Evolutionary conservation across 2,797 vertebrate species (phyloP), one percentile per base, ranked within the genome.

Genomic region (Pelodytes ibericus): DNA sequence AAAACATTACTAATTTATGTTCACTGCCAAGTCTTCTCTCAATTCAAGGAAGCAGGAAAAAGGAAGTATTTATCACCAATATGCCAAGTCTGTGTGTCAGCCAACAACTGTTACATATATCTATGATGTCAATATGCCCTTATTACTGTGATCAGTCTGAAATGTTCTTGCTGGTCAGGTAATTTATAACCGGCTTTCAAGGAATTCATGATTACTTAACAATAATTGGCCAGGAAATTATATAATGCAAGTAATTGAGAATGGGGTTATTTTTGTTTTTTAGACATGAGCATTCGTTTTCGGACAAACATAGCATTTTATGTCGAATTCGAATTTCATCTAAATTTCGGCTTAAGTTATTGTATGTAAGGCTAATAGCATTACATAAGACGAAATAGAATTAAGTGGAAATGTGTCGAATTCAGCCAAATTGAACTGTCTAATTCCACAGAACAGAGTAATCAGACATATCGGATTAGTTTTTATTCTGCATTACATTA

Each of bases 1-100:
- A 77, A 77, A 71, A 71, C 71, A 78, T 78, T 72, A 69, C 69
- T 36, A 39, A 72, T 60, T 33, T 66, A 57, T 78, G 72, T 60
- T 65, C 39, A 27, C 60, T 72, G 61, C 29, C 62, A 72, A 78
- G 30, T 66, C 49, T 53, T 63, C 27, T 24, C 18, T 27, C 36
- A 51, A 66, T 65, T 78, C 3, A 72, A 20, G 57, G 30, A 60
- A 62, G 67, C 69, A 72, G 59, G 51, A 58, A 51, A 66, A 72
- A 27, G 59, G 51, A 71, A 71, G 20, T 30, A 57, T 26, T 36
- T 27, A 71, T 71, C 47, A 62, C 33, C 64, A 77, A 65, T 71
- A 71, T 58, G 11, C 24, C 27, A n/a, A 71, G 60, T 30, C 27
- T 47, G 24, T 16, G 27, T 65, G 33, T 33, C 51, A 71, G 60